These are phyloP conservation scores for Entomyzon cyanotis DNA, from an alignment of 2,113 vertebrate genomes.

Conservation along the genomic window DNA sequence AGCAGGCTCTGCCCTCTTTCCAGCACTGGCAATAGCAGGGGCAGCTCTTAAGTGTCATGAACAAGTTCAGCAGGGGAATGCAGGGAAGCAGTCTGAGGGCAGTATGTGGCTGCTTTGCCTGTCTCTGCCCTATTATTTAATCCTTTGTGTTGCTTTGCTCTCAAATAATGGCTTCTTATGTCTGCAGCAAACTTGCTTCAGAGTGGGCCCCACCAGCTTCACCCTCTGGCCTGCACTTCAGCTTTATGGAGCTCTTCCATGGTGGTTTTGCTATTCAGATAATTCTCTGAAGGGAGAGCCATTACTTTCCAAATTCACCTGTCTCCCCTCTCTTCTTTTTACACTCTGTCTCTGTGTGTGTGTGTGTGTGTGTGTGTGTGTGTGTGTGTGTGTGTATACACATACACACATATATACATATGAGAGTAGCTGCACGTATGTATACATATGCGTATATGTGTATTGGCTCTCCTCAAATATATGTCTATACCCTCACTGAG, in stretches of 20 bases:
- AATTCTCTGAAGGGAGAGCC: background rate
- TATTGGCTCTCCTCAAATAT: background rate
- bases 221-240: background rate
- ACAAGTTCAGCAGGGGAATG: background rate
- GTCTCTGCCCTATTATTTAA: background rate
- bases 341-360: accelerated
- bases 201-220: background rate
- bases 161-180: background rate
- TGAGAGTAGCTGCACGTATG: too few species aligned
- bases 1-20: background rate
- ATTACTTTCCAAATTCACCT: background rate
- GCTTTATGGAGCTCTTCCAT: background rate
- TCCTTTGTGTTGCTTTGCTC: background rate
- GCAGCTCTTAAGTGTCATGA: background rate
- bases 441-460: background rate
- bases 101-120: background rate
- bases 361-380: accelerated
- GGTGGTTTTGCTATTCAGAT: background rate
- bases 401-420: background rate
- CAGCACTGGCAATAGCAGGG: background rate
- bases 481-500: accelerated
- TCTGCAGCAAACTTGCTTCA: background rate
- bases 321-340: background rate
- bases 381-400: too few species aligned
- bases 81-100: background rate